Evolutionary conservation across 1,140 invertebrate genomes (phyloP), one percentile per base, ranked within the genome.

Genomic region (Rhynchophorus ferrugineus): DNA sequence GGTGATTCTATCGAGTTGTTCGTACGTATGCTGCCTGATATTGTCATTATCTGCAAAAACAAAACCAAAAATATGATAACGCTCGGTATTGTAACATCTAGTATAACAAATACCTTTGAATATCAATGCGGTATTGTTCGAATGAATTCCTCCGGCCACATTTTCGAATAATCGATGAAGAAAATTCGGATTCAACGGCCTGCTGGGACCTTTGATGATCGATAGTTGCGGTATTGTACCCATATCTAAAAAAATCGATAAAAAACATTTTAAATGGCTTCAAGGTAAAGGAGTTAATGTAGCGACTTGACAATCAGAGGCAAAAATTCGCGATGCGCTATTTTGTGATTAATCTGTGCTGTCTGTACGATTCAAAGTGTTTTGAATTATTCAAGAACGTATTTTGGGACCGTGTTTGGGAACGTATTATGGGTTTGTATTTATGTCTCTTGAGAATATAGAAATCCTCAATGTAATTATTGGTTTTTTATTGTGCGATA

Each of bases 211-310:
- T 62, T 66, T 67, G 8, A 69, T 34, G 8, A 69, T 59, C 6
- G 68, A 69, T 22, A 68, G 44, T 45, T 68, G 57, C 6, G 65
- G 66, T 36, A 68, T 52, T 13, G 64, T 61, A 35, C 66, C 68
- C 68, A 69, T 68, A 39, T 59, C 42, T 49, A 49, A 35, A 41
- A 41, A 17, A 7, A 7, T 3, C 35, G 13, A 33, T 33, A 33
- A 6, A 33, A 33, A 33, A 33, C 11, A 33, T 6, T 33, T 5
- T 6, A 6, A n/a, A n/a, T n/a, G n/a, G n/a, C n/a, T n/a, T n/a
- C n/a, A n/a, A n/a, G n/a, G n/a, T n/a, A n/a, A n/a, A n/a, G n/a
- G n/a, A n/a, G n/a, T n/a, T n/a, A n/a, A n/a, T n/a, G n/a, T n/a
- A n/a, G n/a, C n/a, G n/a, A n/a, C n/a, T n/a, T n/a, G n/a, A n/a